A percentile compares a stretch with the other conserved stretches of the same genome.
These are phyloP conservation scores for Toxostoma redivivum DNA, from an alignment of 2,113 vertebrate species.

Conservation along the genomic window DNA sequence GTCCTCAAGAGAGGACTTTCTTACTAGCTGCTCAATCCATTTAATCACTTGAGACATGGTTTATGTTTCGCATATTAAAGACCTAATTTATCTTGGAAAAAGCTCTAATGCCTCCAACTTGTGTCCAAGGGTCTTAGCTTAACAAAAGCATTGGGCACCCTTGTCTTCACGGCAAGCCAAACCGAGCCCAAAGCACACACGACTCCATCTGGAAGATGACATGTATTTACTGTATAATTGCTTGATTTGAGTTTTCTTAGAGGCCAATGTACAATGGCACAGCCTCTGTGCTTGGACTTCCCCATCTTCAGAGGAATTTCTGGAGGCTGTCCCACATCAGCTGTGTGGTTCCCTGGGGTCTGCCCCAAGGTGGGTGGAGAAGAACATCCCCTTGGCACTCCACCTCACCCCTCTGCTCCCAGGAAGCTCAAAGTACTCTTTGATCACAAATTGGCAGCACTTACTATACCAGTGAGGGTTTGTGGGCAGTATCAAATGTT, in stretches of 20 bases:
- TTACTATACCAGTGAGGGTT: background rate
- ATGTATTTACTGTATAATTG: background rate
- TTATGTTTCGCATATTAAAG: background rate
- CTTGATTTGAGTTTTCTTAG: background rate
- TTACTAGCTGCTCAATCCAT: background rate
- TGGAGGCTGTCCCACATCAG: background rate
- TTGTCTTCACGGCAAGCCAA: background rate
- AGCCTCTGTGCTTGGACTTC: background rate
- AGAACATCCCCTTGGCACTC: background rate
- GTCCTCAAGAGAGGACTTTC: background rate
- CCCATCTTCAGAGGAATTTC: background rate
- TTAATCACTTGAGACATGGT: background rate
- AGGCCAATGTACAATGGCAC: fast-evolving
- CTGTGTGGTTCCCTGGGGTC: background rate
- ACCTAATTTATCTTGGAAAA: background rate
- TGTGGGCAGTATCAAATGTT: background rate
- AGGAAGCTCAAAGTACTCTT: background rate
- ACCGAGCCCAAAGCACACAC: background rate
- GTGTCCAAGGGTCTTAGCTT: background rate
- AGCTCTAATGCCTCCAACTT: background rate
- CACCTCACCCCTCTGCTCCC: background rate
- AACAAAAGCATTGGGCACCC: background rate
- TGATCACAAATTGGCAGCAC: background rate
- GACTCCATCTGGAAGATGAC: background rate
- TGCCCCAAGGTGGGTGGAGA: background rate